Percentiles rank a stretch among this genome's conserved stretches.
These are phyloP conservation scores for Chrysolina haemoptera DNA, from an alignment of 2,888 invertebrate genomes.

Conservation along the genomic window DNA sequence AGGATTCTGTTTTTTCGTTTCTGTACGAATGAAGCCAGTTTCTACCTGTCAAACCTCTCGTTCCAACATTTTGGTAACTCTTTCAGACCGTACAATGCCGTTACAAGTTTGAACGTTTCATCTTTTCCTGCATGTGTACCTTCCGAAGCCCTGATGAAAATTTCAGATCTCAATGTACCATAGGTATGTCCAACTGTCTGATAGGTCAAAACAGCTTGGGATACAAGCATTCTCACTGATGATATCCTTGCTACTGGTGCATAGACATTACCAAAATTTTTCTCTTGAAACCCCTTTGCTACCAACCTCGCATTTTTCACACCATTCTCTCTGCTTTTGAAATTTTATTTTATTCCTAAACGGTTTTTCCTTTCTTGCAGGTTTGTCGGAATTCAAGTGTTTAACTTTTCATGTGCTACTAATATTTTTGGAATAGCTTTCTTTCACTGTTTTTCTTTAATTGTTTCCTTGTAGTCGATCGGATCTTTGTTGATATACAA, in stretches of 20 bases:
- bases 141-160: slow-evolving; percentile 32
- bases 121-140: slow-evolving; percentile 29
- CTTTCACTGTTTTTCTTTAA: slow-evolving; percentile 23
- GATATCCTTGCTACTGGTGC: slow-evolving; percentile 30
- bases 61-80: background rate
- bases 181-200: slow-evolving; percentile 33
- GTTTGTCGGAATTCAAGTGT: background rate
- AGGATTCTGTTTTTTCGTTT: background rate
- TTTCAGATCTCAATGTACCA: slow-evolving; percentile 39
- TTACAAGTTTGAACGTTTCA: slow-evolving; percentile 25
- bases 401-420: slow-evolving; percentile 38
- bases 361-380: slow-evolving; percentile 43
- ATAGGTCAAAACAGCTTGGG: background rate
- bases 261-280: slow-evolving; percentile 33
- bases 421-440: slow-evolving; percentile 50
- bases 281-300: slow-evolving; percentile 35
- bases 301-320: slow-evolving; percentile 39
- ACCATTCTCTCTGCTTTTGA: slow-evolving; percentile 42
- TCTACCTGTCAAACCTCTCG: background rate
- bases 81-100: background rate
- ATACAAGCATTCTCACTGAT: background rate
- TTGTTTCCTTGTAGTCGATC: slow-evolving; percentile 18
- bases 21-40: background rate
- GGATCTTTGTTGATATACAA: slow-evolving; percentile 11
- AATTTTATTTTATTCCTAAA: slow-evolving; percentile 50